Evolutionary conservation across 2,888 invertebrate species (phyloP), one percentile per base, ranked within the genome.

Genomic region (Pterostichus niger): DNA sequence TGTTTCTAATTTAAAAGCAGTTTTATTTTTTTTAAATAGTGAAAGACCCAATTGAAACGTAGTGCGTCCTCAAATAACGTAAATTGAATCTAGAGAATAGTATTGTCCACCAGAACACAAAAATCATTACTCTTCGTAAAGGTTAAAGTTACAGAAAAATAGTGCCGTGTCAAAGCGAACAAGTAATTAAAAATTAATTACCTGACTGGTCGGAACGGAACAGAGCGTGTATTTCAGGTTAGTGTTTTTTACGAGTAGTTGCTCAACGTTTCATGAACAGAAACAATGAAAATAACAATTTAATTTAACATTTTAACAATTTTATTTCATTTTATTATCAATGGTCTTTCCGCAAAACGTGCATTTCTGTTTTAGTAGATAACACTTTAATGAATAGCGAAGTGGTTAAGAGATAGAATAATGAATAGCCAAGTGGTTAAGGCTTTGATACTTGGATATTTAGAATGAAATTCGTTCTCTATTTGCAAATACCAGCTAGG

Each of bases 151-250:
- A 59, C 15, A 35, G 64, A 64, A 33, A 33, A 64, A n/a, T 64
- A 64, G 33, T 64, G 35, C 13, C 64, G 64, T 64, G 64, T 64
- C 64, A 64, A 64, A 64, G 64, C 64, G 13, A 49, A 49, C 49
- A 6, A 64, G 64, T 64, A 64, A 64, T 64, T 64, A 64, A 64
- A 64, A 64, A 64, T 64, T 64, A 64, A 64, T 64, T 64, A 64
- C n/a, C 64, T 33, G 49, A 2, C 49, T 49, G n/a, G 49, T n/a
- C 13, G 49, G 13, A 49, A 49, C 49, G 49, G 49, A 49, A 49
- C n/a, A 0, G 33, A 59, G 59, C 59, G 33, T 64, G 64, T 33
- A 64, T 64, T 64, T 64, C 64, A 33, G 35, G 64, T 9, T 5
- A 49, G 13, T 5, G 61, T 64, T 64, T 64, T 59, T 64, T 64